Conservation (phyloP, 2,797 vertebrate species). For the Paedocypris micromegethes region DNA sequence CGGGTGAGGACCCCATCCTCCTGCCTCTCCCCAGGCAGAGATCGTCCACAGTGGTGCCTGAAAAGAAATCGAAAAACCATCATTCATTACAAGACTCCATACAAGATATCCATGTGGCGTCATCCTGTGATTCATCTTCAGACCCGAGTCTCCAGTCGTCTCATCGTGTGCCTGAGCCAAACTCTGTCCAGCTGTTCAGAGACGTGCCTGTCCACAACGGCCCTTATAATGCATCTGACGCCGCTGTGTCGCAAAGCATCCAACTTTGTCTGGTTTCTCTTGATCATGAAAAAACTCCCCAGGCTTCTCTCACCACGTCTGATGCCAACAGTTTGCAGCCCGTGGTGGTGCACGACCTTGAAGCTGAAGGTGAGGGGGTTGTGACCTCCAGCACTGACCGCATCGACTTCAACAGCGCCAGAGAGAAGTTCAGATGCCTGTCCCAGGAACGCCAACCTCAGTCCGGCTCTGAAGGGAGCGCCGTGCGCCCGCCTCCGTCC, state of each 20-base stretch:
- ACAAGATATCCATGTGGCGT: no score
- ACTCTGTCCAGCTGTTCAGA: conserved; percentile 41
- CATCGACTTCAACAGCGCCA: conserved; percentile 90
- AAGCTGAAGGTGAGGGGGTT: conserved; percentile 49
- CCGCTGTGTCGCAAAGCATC: conserved; percentile 55
- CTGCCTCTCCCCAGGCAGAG: conserved; percentile 70
- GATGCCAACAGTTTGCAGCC: conserved; percentile 52
- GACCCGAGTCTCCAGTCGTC: conserved; percentile 30
- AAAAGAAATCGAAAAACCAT: conserved; percentile 67
- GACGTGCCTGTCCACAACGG: conserved; percentile 48
- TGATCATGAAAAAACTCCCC: conserved; percentile 21
- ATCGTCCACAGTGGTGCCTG: conserved; percentile 79
- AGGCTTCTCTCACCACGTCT: conserved; percentile 56
- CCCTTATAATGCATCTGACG: conserved; percentile 59
- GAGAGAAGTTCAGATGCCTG: conserved; percentile 87
- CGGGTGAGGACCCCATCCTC: conserved; percentile 54
- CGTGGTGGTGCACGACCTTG: conserved; percentile 9
- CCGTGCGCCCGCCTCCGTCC: conserved; percentile 49
- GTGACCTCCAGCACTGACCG: conserved; percentile 74
- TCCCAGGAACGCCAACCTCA: conserved; percentile 72
- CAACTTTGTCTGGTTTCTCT: conserved; percentile 48
- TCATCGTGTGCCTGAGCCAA: conserved; percentile 40
- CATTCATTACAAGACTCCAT: neutral
- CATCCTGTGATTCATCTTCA: neutral
- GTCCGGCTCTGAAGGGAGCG: conserved; percentile 64